Evolutionary conservation across 2,888 invertebrate species (phyloP), one percentile per base, ranked within the genome.

Genomic region (Drosophila rellima): DNA sequence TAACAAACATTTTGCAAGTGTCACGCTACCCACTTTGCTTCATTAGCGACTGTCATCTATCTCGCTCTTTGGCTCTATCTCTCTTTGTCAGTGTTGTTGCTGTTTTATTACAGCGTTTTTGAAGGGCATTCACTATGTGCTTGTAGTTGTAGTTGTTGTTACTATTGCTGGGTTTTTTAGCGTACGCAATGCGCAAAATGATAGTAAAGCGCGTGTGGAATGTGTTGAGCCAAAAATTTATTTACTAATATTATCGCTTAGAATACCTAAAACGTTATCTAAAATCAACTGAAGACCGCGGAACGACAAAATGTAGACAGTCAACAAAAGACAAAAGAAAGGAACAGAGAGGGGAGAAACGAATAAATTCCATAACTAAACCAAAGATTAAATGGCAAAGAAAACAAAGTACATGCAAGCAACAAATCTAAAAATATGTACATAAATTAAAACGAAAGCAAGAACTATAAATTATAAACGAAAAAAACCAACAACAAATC

Each of bases 311-410:
- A 84, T 74, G 69, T 79, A 42, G 50, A 55, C 37, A 52, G 26
- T 7, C 15, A 72, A 66, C 48, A 33, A 11, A 3, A 10, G 13
- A 23, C 31, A 15, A 59, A 23, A 7, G 23, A 1, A 17, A 18
- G 8, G 5, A n/a, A 26, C 7, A 47, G 60, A 57, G 62, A 60
- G 57, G 20, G 40, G 33, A 51, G 54, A 54, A 60, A 74, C 70
- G 66, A 75, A 62, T 56, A 44, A 54, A 70, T 71, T 70, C 51
- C 64, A 74, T 69, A 87, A 78, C 80, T 42, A 87, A 87, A 84
- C 87, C 84, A 84, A 84, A 84, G 85, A 85, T 85, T 76, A 74
- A 74, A 78, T 77, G 74, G 82, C 78, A 87, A 87, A 82, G 82
- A 85, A 80, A 75, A 64, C 55, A 75, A 78, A 61, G 65, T 68